Evolutionary conservation across 2,797 vertebrate genomes (phyloP).

Genomic region (Neosilurus hyrtlii): DNA sequence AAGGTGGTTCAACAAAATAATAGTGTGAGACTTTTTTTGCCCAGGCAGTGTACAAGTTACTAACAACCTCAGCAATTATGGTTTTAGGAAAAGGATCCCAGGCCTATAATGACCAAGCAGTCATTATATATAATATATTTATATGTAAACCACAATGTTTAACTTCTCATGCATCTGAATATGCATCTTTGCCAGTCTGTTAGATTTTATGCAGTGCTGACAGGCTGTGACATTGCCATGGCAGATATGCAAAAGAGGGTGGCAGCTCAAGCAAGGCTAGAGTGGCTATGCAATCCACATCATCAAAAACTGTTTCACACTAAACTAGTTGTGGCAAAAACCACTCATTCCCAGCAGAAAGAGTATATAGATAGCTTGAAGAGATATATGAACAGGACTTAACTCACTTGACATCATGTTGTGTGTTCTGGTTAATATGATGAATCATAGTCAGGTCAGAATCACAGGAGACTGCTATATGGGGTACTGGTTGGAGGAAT

Average conservation of each 20-base stretch:
- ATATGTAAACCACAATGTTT: background rate
- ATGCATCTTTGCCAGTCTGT: background rate
- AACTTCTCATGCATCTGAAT: background rate
- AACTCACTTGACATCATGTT: background rate
- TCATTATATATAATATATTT: too few species aligned
- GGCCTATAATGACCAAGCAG: too few species aligned
- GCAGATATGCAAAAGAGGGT: background rate
- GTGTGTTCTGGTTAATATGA: background rate
- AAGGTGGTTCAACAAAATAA: too few species aligned
- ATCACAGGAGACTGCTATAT: background rate
- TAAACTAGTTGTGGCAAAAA: background rate
- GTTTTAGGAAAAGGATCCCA: too few species aligned
- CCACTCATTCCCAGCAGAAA: background rate
- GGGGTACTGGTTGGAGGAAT: background rate
- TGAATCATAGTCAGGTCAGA: background rate
- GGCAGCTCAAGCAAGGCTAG: constrained; percentile 1
- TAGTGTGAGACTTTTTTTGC: too few species aligned
- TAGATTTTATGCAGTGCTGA: background rate
- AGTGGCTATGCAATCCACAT: background rate
- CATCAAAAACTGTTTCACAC: background rate
- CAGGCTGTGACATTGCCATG: background rate
- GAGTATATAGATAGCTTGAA: background rate
- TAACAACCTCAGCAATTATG: too few species aligned
- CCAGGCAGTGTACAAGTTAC: too few species aligned
- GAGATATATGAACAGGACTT: background rate